Evolutionary conservation across 1,140 invertebrate genomes (phyloP), one percentile per base, ranked within the genome.

Genomic region (Neelides sp.): DNA sequence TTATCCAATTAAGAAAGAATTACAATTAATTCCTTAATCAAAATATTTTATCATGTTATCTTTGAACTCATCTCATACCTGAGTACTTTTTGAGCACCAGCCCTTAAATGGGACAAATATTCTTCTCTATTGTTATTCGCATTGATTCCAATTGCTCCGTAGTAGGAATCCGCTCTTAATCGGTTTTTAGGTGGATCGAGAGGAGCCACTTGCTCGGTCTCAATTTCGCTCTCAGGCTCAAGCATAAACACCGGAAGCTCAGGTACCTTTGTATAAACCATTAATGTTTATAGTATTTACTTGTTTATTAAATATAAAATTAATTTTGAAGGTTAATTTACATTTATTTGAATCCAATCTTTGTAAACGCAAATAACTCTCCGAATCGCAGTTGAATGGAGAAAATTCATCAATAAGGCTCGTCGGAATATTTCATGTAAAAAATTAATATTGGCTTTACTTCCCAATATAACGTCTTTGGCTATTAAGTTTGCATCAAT

Each of bases 291-390:
- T 48, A 28, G 22, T 35, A 35, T 20, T n/a, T 34, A 34, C n/a
- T n/a, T n/a, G n/a, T n/a, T n/a, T n/a, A n/a, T n/a, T n/a, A n/a
- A n/a, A n/a, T n/a, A 23, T 39, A 64, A 57, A 19, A 56, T 37
- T 15, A 13, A 10, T 32, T 23, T 2, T 19, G 30, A 28, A 20
- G 44, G 20, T 15, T 24, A n/a, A 58, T 70, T 70, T 64, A 86
- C 80, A 72, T 80, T 84, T 74, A 85, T 82, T 69, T 90, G 85
- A 66, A 94, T 93, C 85, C 92, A 93, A 66, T 96, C 90, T 66
- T 91, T 89, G 64, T 95, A 96, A n/a, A 93, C 83, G 45, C 80
- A 77, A 57, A 96, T 90, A 32, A 91, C 88, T 63, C 84, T 82
- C 32, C 87, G 72, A 50, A 92, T 86, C 2, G 90, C 85, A 49